phyloP scores from a whole-genome alignment of 2,888 invertebrate genomes.

The Clitarchus hookeri region DNA sequence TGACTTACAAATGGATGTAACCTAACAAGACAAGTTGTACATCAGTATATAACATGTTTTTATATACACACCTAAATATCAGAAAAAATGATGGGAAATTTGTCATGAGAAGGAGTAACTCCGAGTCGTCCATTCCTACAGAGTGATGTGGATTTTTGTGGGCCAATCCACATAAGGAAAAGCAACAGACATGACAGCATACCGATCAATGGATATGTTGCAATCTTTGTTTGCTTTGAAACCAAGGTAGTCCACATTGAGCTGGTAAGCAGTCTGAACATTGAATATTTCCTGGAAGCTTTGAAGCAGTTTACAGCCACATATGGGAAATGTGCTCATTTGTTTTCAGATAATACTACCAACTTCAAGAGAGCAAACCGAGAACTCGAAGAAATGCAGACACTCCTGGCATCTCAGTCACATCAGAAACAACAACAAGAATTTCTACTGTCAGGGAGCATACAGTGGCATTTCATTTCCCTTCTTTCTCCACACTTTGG shows the following conservation, averaged over 20 bases:
- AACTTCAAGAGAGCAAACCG: constrained; percentile 49
- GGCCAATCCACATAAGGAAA: no score
- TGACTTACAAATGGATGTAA: neutral
- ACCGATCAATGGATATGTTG: no score
- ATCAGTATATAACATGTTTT: neutral
- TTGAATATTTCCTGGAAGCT: constrained; percentile 41
- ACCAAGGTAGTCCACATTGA: no score
- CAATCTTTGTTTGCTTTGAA: no score
- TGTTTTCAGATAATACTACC: constrained; percentile 50
- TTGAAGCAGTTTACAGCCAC: constrained; percentile 48
- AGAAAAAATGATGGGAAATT: no score
- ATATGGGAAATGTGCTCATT: constrained; percentile 45
- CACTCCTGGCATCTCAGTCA: neutral
- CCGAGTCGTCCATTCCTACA: no score
- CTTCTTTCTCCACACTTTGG: neutral
- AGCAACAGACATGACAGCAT: no score
- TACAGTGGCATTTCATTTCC: constrained; percentile 31
- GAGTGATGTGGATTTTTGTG: no score
- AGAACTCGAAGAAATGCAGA: constrained; percentile 44
- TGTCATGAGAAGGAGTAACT: no score
- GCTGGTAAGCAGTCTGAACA: constrained; percentile 39
- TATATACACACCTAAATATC: no score
- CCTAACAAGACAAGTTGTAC: neutral
- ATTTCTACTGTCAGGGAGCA: neutral
- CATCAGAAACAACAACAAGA: neutral